A percentile compares a stretch with the other conserved stretches of the same genome.
Evolutionary conservation across 35 echinoderm and acorn worm species (phyloP).

Genomic region (Ophiothrix spiculata): DNA sequence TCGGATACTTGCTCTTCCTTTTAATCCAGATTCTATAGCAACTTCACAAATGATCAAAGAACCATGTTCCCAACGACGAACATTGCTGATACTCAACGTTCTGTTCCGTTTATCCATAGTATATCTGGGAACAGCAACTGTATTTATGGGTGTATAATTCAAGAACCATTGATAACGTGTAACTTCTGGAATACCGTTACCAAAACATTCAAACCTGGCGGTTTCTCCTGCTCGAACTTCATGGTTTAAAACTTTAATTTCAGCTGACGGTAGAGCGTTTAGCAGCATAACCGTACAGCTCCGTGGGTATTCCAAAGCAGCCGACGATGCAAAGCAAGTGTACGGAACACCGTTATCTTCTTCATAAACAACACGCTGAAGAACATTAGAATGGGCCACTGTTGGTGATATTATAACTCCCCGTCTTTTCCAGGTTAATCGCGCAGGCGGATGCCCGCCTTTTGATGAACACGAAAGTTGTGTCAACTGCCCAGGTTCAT

Average conservation of each 20-base stretch:
- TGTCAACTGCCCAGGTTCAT: background rate
- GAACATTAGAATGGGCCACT: constrained; percentile 1
- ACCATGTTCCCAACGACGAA: constrained; percentile 44
- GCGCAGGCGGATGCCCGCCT: constrained; percentile 45
- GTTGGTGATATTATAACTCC: constrained; percentile 12
- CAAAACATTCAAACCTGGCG: constrained; percentile 28
- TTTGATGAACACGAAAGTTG: constrained; percentile 38
- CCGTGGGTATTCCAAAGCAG: constrained; percentile 38
- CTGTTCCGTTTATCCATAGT: constrained; percentile 25
- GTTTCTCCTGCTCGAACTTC: constrained; percentile 30
- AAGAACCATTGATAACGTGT: constrained; percentile 43
- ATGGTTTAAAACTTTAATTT: background rate
- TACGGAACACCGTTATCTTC: constrained; percentile 48
- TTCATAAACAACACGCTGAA: constrained; percentile 26
- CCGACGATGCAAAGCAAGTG: constrained; percentile 22
- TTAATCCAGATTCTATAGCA: constrained; percentile 38
- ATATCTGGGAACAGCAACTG: constrained; percentile 13
- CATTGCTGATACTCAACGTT: constrained; percentile 43
- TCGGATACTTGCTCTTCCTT: constrained; percentile 20
- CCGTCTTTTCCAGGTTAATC: constrained; percentile 40
- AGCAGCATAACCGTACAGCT: constrained; percentile 36
- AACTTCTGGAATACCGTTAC: constrained; percentile 21
- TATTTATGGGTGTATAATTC: constrained; percentile 30
- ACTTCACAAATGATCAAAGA: constrained; percentile 42
- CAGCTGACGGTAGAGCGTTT: constrained; percentile 21